Conservation (phyloP, 2,888 invertebrate species). For the Dione vanillae region DNA sequence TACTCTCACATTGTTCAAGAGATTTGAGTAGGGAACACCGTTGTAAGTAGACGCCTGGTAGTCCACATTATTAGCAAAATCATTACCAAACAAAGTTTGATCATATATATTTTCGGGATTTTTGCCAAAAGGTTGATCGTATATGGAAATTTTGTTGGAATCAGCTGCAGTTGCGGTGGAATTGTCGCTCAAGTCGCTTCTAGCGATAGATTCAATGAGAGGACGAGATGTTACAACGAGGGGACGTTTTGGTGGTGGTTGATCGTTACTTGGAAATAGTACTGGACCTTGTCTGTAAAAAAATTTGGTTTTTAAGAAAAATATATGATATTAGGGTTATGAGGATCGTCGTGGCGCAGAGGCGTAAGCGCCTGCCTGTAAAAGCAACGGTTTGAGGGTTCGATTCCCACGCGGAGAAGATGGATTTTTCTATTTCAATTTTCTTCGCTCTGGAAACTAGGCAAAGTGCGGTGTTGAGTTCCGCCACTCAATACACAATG, state of each 20-base stretch:
- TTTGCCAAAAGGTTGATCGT: constrained; percentile 4
- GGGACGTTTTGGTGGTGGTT: constrained; percentile 67
- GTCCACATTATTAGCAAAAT: constrained; percentile 27
- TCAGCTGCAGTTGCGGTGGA: constrained; percentile 57
- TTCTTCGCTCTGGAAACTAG: too few species aligned
- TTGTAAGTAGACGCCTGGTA: constrained; percentile 40
- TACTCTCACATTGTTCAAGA: constrained; percentile 45
- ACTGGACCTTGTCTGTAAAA: constrained; percentile 75
- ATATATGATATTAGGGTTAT: too few species aligned
- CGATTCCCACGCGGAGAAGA: too few species aligned
- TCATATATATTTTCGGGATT: constrained; percentile 14
- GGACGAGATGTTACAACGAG: constrained; percentile 76
- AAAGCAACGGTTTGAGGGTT: too few species aligned
- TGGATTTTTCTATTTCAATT: too few species aligned
- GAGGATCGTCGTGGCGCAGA: too few species aligned
- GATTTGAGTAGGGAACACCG: constrained; percentile 52
- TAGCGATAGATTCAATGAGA: constrained; percentile 68
- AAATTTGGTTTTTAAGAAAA: too few species aligned
- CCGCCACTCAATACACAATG: too few species aligned
- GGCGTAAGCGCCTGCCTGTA: too few species aligned
- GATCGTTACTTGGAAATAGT: constrained; percentile 71
- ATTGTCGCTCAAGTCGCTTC: constrained; percentile 64
- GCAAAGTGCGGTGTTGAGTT: too few species aligned
- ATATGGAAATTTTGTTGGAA: constrained; percentile 49
- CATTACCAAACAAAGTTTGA: constrained; percentile 4